A percentile compares a stretch with the other conserved stretches of the same genome.
Evolutionary conservation across 1,140 invertebrate genomes (phyloP).

Genomic region (Drosophila rhopaloa): DNA sequence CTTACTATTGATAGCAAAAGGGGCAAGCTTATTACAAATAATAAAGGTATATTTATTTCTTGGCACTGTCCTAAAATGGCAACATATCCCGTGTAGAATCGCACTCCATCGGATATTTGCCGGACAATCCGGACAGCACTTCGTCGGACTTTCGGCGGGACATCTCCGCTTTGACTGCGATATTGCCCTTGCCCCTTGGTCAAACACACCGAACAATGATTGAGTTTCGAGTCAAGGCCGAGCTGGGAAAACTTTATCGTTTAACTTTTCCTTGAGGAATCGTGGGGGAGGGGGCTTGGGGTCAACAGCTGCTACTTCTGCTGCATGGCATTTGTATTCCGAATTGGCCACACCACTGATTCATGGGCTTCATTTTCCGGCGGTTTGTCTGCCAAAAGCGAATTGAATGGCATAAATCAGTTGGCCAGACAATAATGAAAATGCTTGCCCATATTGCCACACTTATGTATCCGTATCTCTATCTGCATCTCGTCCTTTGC

Average conservation of each 20-base stretch:
- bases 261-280: slow-evolving; percentile 27
- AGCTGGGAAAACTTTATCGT: slow-evolving; percentile 53
- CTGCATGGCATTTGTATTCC: slow-evolving; percentile 44
- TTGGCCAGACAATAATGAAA: slow-evolving; percentile 67
- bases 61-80: not conserved
- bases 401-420: slow-evolving; percentile 75
- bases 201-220: slow-evolving; percentile 41
- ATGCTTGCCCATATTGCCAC: slow-evolving; percentile 47
- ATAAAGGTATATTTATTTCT: not conserved
- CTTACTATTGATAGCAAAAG: too few species aligned
- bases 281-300: too few species aligned
- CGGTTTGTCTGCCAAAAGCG: slow-evolving; percentile 62
- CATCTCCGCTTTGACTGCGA: slow-evolving; percentile 9
- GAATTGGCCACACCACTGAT: slow-evolving; percentile 58
- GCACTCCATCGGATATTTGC: slow-evolving; percentile 4
- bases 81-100: not conserved
- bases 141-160: slow-evolving; percentile 7
- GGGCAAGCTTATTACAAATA: too few species aligned
- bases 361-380: slow-evolving; percentile 70
- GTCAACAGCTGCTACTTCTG: slow-evolving; percentile 2
- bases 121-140: slow-evolving; percentile 1
- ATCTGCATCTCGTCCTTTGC: slow-evolving; percentile 14
- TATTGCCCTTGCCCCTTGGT: slow-evolving; percentile 25
- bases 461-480: slow-evolving; percentile 26
- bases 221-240: slow-evolving; percentile 54